phyloP scores from a whole-genome alignment of 2,888 invertebrate genomes.

The Nephrotoma flavescens region DNA sequence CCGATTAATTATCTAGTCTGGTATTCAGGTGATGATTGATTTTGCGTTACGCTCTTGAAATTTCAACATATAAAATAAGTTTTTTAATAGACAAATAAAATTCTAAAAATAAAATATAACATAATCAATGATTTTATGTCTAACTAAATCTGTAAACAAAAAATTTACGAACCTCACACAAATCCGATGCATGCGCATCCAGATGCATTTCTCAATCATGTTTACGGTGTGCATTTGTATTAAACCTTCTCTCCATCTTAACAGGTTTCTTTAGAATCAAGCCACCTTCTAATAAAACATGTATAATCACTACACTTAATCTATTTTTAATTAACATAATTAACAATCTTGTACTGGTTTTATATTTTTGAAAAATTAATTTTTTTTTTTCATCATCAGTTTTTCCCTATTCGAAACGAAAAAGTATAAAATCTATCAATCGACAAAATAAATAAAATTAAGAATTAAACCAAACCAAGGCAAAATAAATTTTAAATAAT shows the following conservation, averaged over 20 bases:
- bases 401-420: not conserved
- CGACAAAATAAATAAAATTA: not conserved
- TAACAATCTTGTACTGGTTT: not conserved
- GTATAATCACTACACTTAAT: not conserved
- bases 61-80: not conserved
- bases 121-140: not conserved
- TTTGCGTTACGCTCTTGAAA: not conserved
- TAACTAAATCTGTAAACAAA: not conserved
- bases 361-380: not conserved
- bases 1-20: not conserved
- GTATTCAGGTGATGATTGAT: not conserved
- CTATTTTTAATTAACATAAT: not conserved
- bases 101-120: not conserved
- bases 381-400: not conserved
- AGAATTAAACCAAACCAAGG: not conserved
- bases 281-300: not conserved
- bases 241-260: not conserved
- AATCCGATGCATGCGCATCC: not conserved
- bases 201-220: not conserved
- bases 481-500: not conserved
- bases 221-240: not conserved
- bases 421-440: not conserved
- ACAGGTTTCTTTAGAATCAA: not conserved
- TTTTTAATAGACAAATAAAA: not conserved
- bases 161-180: not conserved